Evolutionary conservation across 2,113 vertebrate species (phyloP).

Genomic region (Illadopsis cleaveri): DNA sequence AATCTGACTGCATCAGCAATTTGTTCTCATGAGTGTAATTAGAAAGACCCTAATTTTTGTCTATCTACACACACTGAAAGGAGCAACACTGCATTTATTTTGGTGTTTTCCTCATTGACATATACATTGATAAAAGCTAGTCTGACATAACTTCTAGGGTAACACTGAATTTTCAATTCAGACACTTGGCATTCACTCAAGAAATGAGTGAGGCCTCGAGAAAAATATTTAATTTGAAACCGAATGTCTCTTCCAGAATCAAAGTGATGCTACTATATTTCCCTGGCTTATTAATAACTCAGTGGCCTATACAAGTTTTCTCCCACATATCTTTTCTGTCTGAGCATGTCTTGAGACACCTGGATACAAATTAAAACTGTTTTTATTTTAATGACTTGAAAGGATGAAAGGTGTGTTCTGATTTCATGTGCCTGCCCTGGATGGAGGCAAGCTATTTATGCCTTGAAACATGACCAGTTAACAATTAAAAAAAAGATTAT

Average conservation of each 20-base stretch:
- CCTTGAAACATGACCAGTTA: background rate
- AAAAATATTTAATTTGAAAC: background rate
- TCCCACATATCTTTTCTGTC: background rate
- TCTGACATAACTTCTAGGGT: background rate
- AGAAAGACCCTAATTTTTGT: background rate
- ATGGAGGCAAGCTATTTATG: background rate
- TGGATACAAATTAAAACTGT: background rate
- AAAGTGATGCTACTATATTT: background rate
- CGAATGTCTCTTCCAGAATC: background rate
- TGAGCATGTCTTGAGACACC: background rate
- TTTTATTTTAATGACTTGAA: background rate
- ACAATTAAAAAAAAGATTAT: background rate
- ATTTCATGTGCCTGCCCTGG: background rate
- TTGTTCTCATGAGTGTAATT: background rate
- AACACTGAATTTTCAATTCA: slow-evolving; percentile 24
- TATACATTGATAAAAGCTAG: background rate
- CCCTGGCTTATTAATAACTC: background rate
- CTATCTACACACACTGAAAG: background rate
- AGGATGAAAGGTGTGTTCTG: background rate
- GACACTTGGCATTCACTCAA: background rate
- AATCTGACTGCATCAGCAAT: background rate
- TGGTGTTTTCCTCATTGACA: background rate
- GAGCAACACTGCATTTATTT: background rate
- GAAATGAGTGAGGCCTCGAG: background rate
- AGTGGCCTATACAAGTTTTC: background rate